A percentile compares a stretch with the other conserved stretches of the same genome.
Conservation (phyloP, 2,113 vertebrate species). For the Alethe diademata region DNA sequence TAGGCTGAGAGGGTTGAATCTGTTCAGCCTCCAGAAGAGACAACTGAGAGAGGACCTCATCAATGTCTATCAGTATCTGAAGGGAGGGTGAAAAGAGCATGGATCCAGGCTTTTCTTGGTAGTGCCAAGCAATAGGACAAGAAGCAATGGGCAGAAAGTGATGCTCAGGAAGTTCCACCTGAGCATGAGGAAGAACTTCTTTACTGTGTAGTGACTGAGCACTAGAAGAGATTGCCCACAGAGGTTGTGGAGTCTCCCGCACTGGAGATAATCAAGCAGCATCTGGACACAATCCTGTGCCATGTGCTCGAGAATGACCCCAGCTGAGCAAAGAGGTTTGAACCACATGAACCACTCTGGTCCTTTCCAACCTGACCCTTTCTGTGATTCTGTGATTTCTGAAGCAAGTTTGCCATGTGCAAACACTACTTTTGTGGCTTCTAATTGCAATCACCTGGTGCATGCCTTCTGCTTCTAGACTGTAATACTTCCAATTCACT, state of each 20-base stretch:
- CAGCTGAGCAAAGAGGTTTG: not conserved
- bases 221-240: not conserved
- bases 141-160: not conserved
- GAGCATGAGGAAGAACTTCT: not conserved
- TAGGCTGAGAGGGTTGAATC: not conserved
- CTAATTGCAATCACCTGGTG: not conserved
- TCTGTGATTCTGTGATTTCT: not conserved
- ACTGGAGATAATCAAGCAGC: too few relatives aligned
- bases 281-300: not conserved
- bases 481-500: not conserved
- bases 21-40: not conserved
- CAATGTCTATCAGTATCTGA: not conserved
- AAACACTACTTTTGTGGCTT: not conserved
- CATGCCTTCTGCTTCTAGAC: not conserved
- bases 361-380: not conserved
- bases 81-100: not conserved
- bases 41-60: not conserved
- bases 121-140: not conserved
- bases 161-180: not conserved
- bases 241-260: too few relatives aligned
- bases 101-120: not conserved
- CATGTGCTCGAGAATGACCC: fast-evolving
- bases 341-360: too few relatives aligned
- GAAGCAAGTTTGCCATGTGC: not conserved
- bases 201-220: fast-evolving